These are phyloP conservation scores for Pachycephus smyrnensis DNA, from an alignment of 2,888 invertebrate genomes.

Conservation along the genomic window DNA sequence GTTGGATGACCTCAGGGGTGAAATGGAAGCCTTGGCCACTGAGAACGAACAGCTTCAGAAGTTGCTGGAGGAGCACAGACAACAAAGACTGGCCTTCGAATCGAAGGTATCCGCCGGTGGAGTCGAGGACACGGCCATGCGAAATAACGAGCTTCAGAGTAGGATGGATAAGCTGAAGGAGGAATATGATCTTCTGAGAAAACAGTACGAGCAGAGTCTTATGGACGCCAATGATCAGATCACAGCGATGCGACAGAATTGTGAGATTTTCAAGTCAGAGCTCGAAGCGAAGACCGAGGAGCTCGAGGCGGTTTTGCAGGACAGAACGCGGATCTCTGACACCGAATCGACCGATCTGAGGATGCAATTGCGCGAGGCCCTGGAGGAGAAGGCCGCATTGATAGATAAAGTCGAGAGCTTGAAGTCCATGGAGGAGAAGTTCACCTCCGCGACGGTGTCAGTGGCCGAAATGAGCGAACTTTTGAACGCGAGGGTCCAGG, in stretches of 20 bases:
- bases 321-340: no score
- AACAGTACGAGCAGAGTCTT: constrained; percentile 49
- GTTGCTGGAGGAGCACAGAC: constrained; percentile 70
- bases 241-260: constrained; percentile 39
- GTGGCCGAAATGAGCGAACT: constrained; percentile 53
- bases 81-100: constrained; percentile 50
- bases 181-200: constrained; percentile 45
- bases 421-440: constrained; percentile 61
- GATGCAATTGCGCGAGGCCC: constrained; percentile 23
- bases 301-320: constrained; percentile 26
- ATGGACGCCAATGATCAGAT: constrained; percentile 54
- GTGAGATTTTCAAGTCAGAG: constrained; percentile 45
- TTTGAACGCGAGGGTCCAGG: constrained; percentile 52
- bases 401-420: constrained; percentile 62
- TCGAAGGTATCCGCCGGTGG: constrained; percentile 30
- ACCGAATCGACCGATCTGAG: constrained; percentile 17
- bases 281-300: constrained; percentile 39
- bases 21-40: constrained; percentile 71
- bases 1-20: constrained; percentile 70
- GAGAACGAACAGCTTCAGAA: constrained; percentile 75
- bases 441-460: constrained; percentile 34
- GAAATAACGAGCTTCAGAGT: constrained; percentile 48
- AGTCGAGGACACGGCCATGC: constrained; percentile 46
- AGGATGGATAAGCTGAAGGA: constrained; percentile 33
- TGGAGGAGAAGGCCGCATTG: constrained; percentile 53